A percentile compares a stretch with the other conserved stretches of the same genome.
phyloP scores from a whole-genome alignment of 2,888 invertebrate genomes.

The Dendrolimus houi region DNA sequence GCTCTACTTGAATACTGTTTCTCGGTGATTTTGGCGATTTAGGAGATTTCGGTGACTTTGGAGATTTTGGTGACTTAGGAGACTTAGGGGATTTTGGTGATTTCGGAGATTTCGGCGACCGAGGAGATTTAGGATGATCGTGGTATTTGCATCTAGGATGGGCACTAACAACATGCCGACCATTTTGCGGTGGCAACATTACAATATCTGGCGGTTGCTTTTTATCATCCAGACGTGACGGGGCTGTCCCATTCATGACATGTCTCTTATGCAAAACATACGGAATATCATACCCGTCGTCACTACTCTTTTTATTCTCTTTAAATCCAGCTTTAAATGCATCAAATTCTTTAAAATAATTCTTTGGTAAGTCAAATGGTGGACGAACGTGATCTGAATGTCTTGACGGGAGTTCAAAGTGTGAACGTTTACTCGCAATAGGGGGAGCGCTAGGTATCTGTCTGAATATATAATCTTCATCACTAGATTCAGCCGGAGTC shows the following conservation, averaged over 20 bases:
- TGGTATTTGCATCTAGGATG: constrained; percentile 68
- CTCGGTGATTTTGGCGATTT: constrained; percentile 76
- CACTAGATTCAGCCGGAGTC: constrained; percentile 90
- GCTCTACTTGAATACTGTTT: constrained; percentile 48
- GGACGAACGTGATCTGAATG: constrained; percentile 77
- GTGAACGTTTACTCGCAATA: constrained; percentile 82
- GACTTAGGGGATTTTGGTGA: constrained; percentile 81
- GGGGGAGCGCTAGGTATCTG: constrained; percentile 85
- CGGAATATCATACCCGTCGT: constrained; percentile 84
- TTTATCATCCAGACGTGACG: constrained; percentile 69
- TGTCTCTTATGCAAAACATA: constrained; percentile 90
- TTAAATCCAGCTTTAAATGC: constrained; percentile 73
- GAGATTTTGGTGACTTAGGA: constrained; percentile 79
- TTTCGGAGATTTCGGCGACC: constrained; percentile 63
- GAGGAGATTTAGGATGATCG: constrained; percentile 68
- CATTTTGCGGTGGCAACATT: constrained; percentile 64
- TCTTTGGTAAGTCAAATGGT: constrained; percentile 83
- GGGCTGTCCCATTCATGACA: constrained; percentile 89
- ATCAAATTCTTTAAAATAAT: constrained; percentile 82
- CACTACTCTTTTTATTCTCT: constrained; percentile 59
- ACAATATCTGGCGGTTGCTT: constrained; percentile 63
- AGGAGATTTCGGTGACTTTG: constrained; percentile 75
- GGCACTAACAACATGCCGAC: constrained; percentile 61
- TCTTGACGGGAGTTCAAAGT: constrained; percentile 79
- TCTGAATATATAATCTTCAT: constrained; percentile 86